phyloP scores from a whole-genome alignment of 2,797 vertebrate genomes.

The Danio albolineatus region DNA sequence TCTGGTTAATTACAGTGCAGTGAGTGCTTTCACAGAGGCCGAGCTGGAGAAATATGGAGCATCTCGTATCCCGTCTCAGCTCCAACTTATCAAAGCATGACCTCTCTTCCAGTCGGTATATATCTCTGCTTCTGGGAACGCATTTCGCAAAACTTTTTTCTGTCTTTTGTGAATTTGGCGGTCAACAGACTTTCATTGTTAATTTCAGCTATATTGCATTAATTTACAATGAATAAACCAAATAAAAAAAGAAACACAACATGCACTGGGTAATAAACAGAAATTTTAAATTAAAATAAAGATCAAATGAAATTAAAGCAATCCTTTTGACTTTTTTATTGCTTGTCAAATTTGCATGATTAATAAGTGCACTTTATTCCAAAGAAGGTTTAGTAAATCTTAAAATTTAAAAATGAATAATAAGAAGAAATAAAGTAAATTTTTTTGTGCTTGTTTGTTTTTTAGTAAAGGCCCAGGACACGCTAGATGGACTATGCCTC shows the following conservation, averaged over 20 bases:
- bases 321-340: too few relatives aligned
- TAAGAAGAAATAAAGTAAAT: too few relatives aligned
- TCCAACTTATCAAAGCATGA: slow-evolving; percentile 43
- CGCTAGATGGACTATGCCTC: too few relatives aligned
- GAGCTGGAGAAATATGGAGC: slow-evolving; percentile 45
- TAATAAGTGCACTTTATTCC: too few relatives aligned
- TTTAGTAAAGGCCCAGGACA: too few relatives aligned
- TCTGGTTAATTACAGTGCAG: slow-evolving; percentile 46
- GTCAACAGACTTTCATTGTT: slow-evolving; percentile 13
- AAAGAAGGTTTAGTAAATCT: too few relatives aligned
- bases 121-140: slow-evolving; percentile 8
- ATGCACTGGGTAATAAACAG: background rate
- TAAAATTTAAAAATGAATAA: too few relatives aligned
- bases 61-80: slow-evolving; percentile 32
- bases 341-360: too few relatives aligned
- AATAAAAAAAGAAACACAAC: slow-evolving; percentile 25
- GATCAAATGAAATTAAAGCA: background rate
- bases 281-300: background rate
- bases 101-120: slow-evolving; percentile 12
- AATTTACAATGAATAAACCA: background rate
- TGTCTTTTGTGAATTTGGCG: background rate
- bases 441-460: too few relatives aligned
- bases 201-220: background rate
- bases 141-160: background rate
- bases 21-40: slow-evolving; percentile 36